Percentiles rank a stretch among this genome's conserved stretches.
Evolutionary conservation across 2,888 invertebrate genomes (phyloP).

Genomic region (Ypsolopha sequella): DNA sequence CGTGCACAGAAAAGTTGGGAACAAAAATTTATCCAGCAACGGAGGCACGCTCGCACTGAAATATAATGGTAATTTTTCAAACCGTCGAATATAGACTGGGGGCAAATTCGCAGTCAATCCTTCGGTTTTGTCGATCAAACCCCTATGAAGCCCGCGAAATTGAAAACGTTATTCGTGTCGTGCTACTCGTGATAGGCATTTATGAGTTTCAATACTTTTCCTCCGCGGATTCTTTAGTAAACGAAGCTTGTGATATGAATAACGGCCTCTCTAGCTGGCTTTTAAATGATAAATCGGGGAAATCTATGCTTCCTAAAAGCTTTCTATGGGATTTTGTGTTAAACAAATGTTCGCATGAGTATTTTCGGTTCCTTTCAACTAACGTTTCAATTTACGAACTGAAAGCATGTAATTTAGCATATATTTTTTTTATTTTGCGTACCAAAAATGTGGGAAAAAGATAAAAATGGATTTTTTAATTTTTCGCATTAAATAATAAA

Average conservation of each 20-base stretch:
- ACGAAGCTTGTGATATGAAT: not conserved
- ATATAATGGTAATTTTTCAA: conserved; percentile 57
- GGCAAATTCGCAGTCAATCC: conserved; percentile 36
- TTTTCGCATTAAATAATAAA: too few species aligned
- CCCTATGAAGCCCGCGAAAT: conserved; percentile 35
- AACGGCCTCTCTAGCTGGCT: too few species aligned
- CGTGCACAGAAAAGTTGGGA: not conserved
- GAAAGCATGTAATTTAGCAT: too few species aligned
- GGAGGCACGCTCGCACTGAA: conserved; percentile 45
- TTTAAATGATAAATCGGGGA: too few species aligned
- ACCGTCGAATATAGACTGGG: conserved; percentile 34
- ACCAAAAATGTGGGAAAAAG: too few species aligned
- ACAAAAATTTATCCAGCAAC: not conserved
- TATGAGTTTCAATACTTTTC: not conserved
- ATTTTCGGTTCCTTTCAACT: too few species aligned
- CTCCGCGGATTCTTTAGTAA: not conserved
- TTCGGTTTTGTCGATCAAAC: conserved; percentile 50
- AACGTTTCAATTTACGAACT: too few species aligned
- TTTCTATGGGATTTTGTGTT: too few species aligned
- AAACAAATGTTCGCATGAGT: too few species aligned
- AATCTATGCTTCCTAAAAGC: too few species aligned
- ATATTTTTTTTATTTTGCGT: too few species aligned
- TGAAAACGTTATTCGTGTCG: conserved; percentile 41
- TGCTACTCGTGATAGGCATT: conserved; percentile 6
- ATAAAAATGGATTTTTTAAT: too few species aligned